Evolutionary conservation across 2,888 invertebrate species (phyloP).

Genomic region (Scaeva pyrastri): DNA sequence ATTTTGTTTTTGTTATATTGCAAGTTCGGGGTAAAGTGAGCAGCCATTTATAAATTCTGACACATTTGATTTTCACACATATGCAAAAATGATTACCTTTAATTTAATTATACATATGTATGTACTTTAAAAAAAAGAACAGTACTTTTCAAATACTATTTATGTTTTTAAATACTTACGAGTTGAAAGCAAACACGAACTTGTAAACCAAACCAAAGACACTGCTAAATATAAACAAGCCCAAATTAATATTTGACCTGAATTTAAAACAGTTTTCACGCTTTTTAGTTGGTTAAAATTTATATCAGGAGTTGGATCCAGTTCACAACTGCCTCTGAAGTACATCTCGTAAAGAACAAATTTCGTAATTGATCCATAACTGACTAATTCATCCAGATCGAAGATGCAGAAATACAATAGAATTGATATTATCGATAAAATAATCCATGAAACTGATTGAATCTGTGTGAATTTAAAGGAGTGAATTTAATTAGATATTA

Average conservation of each 20-base stretch:
- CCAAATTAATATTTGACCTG: constrained; percentile 80
- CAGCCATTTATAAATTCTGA: no score
- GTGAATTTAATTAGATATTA: neutral
- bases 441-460: constrained; percentile 83
- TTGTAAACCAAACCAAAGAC: constrained; percentile 81
- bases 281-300: constrained; percentile 77
- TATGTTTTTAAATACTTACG: constrained; percentile 78
- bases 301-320: neutral
- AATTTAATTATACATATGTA: no score
- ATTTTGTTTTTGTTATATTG: no score
- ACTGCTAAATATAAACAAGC: constrained; percentile 81
- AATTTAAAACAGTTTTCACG: constrained; percentile 79
- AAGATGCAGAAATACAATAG: constrained; percentile 82
- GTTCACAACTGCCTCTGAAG: constrained; percentile 79
- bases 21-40: no score
- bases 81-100: no score
- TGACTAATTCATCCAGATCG: constrained; percentile 76
- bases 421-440: constrained; percentile 82
- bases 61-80: no score
- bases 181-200: constrained; percentile 80
- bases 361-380: constrained; percentile 78
- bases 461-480: constrained; percentile 79
- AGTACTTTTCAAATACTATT: no score
- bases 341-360: constrained; percentile 82
- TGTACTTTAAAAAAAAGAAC: no score